Evolutionary conservation across 2,888 invertebrate genomes (phyloP), one percentile per base, ranked within the genome.

Genomic region (Campopleginae sp.): DNA sequence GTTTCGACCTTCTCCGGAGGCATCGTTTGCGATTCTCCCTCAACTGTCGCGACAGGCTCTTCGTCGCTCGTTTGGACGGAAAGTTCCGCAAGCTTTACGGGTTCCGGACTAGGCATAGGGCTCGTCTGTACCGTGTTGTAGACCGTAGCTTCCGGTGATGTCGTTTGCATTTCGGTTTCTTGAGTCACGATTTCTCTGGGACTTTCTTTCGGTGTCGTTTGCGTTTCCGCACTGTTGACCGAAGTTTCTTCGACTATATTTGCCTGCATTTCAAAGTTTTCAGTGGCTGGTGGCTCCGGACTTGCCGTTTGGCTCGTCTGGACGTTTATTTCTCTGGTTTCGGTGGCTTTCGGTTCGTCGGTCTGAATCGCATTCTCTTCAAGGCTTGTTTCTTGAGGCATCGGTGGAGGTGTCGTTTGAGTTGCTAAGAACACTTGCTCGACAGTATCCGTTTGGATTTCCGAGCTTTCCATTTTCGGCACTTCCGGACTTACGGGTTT

Each of bases 191-290:
- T 33, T 2, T 80, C 77, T 63, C 89, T 83, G 3, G 90, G 89
- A 81, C 86, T 90, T 31, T 89, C 86, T 42, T 85, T 81, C 0
- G 91, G 89, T 0, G 89, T 90, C 2, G 92, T 93, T 86, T 93
- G 93, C 6, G 92, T 92, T 80, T 92, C 92, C 6, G 66, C 86
- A 7, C 87, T 87, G 6, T 86, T 87, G 7, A 89, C 78, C 19
- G 80, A 8, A 42, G 87, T 66, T 48, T 89, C 90, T 87, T 94
- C 93, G 33, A 89, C 90, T 71, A 92, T 89, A 82, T 95, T 94
- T 3, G 94, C 94, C 90, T 95, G 95, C 14, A 95, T 94, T 82
- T 94, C 86, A 92, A 94, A 82, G 93, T 95, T 91, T 94, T 94
- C 94, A 12, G 90, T 89, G 54, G 93, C 80, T 87, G 93, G 92